A percentile compares a stretch with the other conserved stretches of the same genome.
Evolutionary conservation across 2,888 invertebrate species (phyloP).

Genomic region (Noctua janthina): DNA sequence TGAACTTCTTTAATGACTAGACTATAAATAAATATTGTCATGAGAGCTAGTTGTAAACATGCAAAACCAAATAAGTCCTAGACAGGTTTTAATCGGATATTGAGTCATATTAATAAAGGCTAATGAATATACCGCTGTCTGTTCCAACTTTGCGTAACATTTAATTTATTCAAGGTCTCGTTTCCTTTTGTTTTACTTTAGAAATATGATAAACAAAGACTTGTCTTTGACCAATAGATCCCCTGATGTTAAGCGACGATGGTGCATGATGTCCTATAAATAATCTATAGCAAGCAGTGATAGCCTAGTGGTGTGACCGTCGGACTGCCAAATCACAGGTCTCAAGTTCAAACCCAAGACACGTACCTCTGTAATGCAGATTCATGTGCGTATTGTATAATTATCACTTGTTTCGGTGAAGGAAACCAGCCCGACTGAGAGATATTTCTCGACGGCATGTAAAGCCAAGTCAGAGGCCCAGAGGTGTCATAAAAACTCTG

Average conservation of each 20-base stretch:
- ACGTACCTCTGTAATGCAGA: too few relatives aligned
- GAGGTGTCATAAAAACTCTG: too few relatives aligned
- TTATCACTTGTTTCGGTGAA: too few relatives aligned
- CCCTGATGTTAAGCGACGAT: neutral
- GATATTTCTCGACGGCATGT: too few relatives aligned
- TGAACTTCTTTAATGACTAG: neutral
- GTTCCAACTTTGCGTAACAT: neutral
- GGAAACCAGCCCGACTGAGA: too few relatives aligned
- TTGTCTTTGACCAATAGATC: neutral
- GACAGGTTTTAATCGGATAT: constrained; percentile 41
- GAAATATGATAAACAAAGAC: neutral
- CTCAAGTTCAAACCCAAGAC: too few relatives aligned
- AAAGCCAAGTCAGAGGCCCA: too few relatives aligned
- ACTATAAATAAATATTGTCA: neutral
- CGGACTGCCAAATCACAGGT: too few relatives aligned
- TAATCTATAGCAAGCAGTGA: neutral
- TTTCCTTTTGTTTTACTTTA: neutral
- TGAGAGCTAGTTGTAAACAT: constrained; percentile 5
- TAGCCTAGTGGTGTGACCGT: too few relatives aligned
- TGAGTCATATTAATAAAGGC: constrained; percentile 34
- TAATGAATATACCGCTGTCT: constrained; percentile 7
- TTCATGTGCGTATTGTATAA: too few relatives aligned
- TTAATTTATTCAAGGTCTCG: constrained; percentile 9
- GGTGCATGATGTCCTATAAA: neutral
- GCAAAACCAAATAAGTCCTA: constrained; percentile 9